Percentiles rank a stretch among this genome's conserved stretches.
Conservation (phyloP, 1,140 invertebrate species). For the Lepidurus apus region DNA sequence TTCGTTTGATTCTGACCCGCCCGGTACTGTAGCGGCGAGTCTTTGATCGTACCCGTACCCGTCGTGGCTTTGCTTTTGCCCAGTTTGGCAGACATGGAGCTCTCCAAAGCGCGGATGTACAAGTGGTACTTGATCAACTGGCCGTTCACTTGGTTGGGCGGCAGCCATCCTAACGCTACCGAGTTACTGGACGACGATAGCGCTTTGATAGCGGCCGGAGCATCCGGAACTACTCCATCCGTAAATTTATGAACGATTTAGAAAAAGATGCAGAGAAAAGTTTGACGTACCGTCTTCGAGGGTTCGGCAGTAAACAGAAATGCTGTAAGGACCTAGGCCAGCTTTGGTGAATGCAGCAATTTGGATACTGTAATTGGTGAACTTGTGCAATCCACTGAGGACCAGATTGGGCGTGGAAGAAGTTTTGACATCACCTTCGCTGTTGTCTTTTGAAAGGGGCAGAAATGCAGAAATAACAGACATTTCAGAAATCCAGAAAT, state of each 20-base stretch:
- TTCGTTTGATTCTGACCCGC: not conserved
- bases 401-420: conserved; percentile 62
- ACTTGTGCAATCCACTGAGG: conserved; percentile 62
- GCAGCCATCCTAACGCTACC: not conserved
- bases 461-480: not conserved
- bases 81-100: not conserved
- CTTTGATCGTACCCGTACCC: not conserved
- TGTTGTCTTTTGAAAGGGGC: not conserved
- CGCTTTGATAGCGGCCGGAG: not conserved
- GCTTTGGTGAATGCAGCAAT: conserved; percentile 79
- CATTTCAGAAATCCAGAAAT: not conserved
- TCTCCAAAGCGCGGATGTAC: not conserved
- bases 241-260: not conserved
- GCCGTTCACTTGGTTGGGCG: not conserved
- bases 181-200: not conserved
- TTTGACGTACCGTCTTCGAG: conserved; percentile 72
- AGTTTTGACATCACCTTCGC: conserved; percentile 61
- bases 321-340: conserved; percentile 77
- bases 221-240: not conserved
- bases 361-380: conserved; percentile 70
- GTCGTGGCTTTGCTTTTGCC: not conserved
- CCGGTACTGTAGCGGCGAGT: not conserved
- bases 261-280: not conserved
- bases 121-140: not conserved
- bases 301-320: conserved; percentile 80